phyloP scores from a whole-genome alignment of 2,888 invertebrate species.

The Lumbricus terrestris region DNA sequence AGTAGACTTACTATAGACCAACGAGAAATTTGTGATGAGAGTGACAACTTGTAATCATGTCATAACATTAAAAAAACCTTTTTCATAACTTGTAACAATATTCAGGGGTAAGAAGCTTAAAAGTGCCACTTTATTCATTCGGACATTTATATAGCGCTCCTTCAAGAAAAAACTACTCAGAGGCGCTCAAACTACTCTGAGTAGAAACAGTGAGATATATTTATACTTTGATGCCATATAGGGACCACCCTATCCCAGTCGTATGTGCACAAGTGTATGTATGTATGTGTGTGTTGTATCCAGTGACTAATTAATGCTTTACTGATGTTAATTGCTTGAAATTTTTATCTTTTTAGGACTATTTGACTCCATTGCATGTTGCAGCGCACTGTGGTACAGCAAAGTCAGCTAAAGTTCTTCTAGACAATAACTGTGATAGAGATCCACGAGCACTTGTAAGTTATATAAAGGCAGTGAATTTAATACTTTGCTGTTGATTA shows the following conservation, averaged over 20 bases:
- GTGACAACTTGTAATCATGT: no score
- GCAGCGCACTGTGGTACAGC: constrained; percentile 76
- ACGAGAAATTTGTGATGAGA: no score
- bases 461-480: constrained; percentile 10
- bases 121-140: no score
- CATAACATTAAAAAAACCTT: no score
- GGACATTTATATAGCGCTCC: no score
- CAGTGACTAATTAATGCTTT: neutral
- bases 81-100: no score
- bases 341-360: constrained; percentile 68
- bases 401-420: constrained; percentile 87
- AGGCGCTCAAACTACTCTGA: no score
- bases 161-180: no score
- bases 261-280: neutral
- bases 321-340: neutral
- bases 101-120: no score
- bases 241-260: no score
- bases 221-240: neutral
- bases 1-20: no score
- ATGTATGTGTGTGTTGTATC: neutral
- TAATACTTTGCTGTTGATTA: neutral
- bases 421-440: constrained; percentile 96
- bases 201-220: no score
- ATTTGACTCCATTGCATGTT: constrained; percentile 94
- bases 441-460: constrained; percentile 73